These are phyloP conservation scores for Polietes domitor DNA, from an alignment of 2,888 invertebrate genomes.

Conservation along the genomic window DNA sequence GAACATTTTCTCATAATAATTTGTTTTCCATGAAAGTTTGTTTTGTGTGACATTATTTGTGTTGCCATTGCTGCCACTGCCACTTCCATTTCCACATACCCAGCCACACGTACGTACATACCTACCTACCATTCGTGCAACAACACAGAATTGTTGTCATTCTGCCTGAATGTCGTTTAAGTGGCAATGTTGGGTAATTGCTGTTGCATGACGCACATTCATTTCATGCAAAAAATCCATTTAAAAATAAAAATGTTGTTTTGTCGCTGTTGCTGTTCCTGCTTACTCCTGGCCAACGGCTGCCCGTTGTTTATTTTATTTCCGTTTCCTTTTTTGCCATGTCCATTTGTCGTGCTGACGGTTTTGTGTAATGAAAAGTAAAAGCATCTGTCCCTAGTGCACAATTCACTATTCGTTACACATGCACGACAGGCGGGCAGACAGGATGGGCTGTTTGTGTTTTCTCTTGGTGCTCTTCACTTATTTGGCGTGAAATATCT, in stretches of 20 bases:
- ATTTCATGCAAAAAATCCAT: slow-evolving; percentile 63
- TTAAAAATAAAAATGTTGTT: slow-evolving; percentile 56
- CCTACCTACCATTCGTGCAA: not conserved
- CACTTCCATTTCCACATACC: not conserved
- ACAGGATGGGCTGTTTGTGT: not conserved
- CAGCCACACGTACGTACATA: not conserved
- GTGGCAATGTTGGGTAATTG: slow-evolving; percentile 58
- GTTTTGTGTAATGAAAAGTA: slow-evolving; percentile 50
- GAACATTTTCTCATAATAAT: slow-evolving; percentile 37
- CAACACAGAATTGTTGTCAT: slow-evolving; percentile 36
- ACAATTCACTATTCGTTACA: slow-evolving; percentile 59
- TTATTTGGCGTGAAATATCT: too few relatives aligned
- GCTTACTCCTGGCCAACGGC: not conserved
- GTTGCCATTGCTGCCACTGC: not conserved
- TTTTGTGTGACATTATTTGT: slow-evolving; percentile 17
- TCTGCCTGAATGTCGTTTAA: slow-evolving; percentile 57
- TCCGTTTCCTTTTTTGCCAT: not conserved
- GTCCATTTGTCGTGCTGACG: not conserved
- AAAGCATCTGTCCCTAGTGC: slow-evolving; percentile 60
- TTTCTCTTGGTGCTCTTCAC: too few relatives aligned
- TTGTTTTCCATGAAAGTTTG: slow-evolving; percentile 34
- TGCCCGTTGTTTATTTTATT: not conserved
- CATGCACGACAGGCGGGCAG: slow-evolving; percentile 28
- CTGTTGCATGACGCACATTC: slow-evolving; percentile 62
- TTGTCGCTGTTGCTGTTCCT: not conserved